Base-by-base conservation (phyloP, 2,888 invertebrate species). In the Actias luna region DNA sequence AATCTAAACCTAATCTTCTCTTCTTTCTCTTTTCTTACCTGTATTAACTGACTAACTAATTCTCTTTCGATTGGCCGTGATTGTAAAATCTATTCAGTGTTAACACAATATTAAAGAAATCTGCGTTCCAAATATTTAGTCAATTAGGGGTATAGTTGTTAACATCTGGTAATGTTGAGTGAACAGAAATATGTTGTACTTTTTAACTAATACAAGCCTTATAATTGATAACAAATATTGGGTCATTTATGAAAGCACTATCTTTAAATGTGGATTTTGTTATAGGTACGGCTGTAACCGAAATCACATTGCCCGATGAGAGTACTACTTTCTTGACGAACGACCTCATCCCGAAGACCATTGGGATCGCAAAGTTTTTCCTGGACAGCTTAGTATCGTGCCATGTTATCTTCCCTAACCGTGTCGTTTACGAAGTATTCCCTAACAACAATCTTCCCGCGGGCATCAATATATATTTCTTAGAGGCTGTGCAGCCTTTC, bases 351-450 rank as follows among this genome's bases (percentile, higher is more conserved):
- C 69, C 75, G 3, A 75, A 74, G 7, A 58, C 74, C 0, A 76
- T 84, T 1, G 58, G 70, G 8, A 79, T 87, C 36, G 66, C 78
- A 0, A 80, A 80, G 42, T 69, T 35, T 1, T 74, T 73, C 12
- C 64, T 73, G 5, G 85, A 85, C 64, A 74, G 66, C 0, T 70
- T 83, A 0, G 66, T 70, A 8, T 69, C 76, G 0, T 87, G 87
- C 67, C 72, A 80, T 57, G 66, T 84, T 4, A 72, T 76, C 14
- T 76, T 78, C 42, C 84, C 85, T 0, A 76, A 77, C 46, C 81
- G 82, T 0, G 59, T 65, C 0, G 69, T 69, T 27, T 76, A 78
- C 25, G 81, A 85, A 64, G 79, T 72, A 0, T 84, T 63, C 61
- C 84, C 85, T 0, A 73, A 60, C 25, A 69, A 73, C 61, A 73